Conservation (phyloP, 1,140 invertebrate species). For the Megalonaias nervosa region DNA sequence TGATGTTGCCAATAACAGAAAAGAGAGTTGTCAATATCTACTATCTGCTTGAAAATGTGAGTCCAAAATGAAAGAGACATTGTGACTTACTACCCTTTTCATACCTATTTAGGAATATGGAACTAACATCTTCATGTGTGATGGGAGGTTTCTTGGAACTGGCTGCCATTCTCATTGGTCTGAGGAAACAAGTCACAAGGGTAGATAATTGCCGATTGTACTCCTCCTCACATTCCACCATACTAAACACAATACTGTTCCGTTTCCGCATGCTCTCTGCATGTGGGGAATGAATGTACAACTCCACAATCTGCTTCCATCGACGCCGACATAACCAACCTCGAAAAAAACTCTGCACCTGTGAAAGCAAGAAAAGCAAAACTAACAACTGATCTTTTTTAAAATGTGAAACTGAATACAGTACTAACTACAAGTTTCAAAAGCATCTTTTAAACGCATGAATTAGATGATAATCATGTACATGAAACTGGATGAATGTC, state of each 20-base stretch:
- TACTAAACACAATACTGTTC: conserved; percentile 89
- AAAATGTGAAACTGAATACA: too few species aligned
- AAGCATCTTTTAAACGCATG: too few species aligned
- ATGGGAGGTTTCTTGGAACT: conserved; percentile 94
- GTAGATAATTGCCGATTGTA: conserved; percentile 94
- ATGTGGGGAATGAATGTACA: conserved; percentile 95
- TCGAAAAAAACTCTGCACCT: conserved; percentile 92
- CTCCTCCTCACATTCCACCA: conserved; percentile 75
- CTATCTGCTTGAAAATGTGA: too few species aligned
- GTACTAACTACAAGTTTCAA: too few species aligned
- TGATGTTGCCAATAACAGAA: too few species aligned
- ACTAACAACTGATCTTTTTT: too few species aligned
- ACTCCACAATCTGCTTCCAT: conserved; percentile 96
- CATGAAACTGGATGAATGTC: too few species aligned
- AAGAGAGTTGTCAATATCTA: too few species aligned
- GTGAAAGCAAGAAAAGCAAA: not conserved
- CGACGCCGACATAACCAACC: conserved; percentile 94
- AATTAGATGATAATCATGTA: too few species aligned
- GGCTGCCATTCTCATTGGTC: conserved; percentile 93
- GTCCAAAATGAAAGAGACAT: not conserved
- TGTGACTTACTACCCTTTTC: not conserved
- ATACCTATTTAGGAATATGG: conserved; percentile 91
- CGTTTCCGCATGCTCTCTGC: conserved; percentile 95
- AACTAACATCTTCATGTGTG: conserved; percentile 95
- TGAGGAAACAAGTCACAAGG: conserved; percentile 91